These are phyloP conservation scores for Chouioia cunea DNA, from an alignment of 2,888 invertebrate genomes.

Conservation along the genomic window DNA sequence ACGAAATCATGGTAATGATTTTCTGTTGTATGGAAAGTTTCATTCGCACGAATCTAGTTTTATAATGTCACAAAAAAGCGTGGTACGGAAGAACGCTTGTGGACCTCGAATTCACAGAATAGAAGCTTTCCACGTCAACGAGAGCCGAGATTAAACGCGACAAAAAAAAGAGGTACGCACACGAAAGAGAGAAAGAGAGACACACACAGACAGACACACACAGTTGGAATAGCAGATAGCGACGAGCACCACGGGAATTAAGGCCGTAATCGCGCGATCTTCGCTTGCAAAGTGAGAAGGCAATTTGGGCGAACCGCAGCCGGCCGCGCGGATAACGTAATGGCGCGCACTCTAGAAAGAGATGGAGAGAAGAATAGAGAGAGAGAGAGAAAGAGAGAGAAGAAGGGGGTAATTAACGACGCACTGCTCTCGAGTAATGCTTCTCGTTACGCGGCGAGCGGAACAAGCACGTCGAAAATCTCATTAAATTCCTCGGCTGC, in stretches of 20 bases:
- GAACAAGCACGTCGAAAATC: conserved; percentile 50
- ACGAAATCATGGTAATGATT: no score
- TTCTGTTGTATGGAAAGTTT: no score
- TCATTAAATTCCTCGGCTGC: conserved; percentile 43
- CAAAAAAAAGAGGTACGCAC: conserved; percentile 20
- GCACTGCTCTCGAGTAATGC: conserved; percentile 64
- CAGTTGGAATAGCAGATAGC: no score
- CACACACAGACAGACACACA: neutral
- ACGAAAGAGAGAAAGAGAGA: conserved; percentile 25
- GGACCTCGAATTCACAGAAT: no score
- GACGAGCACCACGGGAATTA: conserved; percentile 48
- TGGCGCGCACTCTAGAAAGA: conserved; percentile 38
- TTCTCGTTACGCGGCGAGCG: conserved; percentile 60
- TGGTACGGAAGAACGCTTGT: no score
- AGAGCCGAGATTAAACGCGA: no score
- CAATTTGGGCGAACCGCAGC: conserved; percentile 63
- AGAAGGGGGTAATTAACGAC: conserved; percentile 65
- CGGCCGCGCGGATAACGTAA: conserved; percentile 44
- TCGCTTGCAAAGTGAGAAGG: conserved; percentile 61
- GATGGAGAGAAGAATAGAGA: conserved; percentile 1
- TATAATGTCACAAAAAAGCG: conserved; percentile 9
- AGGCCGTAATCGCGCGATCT: conserved; percentile 54
- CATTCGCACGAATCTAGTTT: no score
- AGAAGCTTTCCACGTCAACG: no score
- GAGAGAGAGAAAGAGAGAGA: conserved; percentile 16